phyloP scores from a whole-genome alignment of 2,113 vertebrate genomes.

The Mixornis gularis region DNA sequence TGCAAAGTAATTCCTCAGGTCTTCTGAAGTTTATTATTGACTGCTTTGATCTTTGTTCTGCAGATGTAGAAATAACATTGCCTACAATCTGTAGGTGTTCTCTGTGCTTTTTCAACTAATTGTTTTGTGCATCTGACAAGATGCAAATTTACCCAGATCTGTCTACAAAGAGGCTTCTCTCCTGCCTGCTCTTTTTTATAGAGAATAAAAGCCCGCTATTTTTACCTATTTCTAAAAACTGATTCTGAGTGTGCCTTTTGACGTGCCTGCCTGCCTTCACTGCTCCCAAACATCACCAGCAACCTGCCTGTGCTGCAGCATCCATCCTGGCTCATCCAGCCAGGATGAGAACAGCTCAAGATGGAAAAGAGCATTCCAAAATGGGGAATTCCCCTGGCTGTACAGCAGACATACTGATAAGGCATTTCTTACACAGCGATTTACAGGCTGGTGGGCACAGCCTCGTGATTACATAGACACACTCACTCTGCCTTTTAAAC shows the following conservation, averaged over 20 bases:
- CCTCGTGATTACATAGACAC: background rate
- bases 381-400: background rate
- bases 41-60: slow-evolving; percentile 41
- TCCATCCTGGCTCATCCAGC: background rate
- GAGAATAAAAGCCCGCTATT: background rate
- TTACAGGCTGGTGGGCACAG: background rate
- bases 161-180: slow-evolving; percentile 4
- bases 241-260: background rate
- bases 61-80: slow-evolving; percentile 1
- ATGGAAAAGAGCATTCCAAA: background rate
- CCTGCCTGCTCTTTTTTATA: background rate
- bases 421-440: background rate
- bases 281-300: background rate
- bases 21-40: slow-evolving; percentile 26
- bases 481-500: background rate
- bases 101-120: background rate
- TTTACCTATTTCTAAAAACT: slow-evolving; percentile 26
- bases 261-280: background rate
- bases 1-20: slow-evolving; percentile 30
- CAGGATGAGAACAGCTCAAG: background rate
- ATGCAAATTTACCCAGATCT: slow-evolving; percentile 21
- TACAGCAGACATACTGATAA: background rate
- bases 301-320: background rate
- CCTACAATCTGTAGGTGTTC: slow-evolving; percentile 34
- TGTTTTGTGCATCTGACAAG: slow-evolving; percentile 26